Percentiles rank a stretch among this genome's conserved stretches.
Conservation (phyloP, 2,888 invertebrate species). For the Ctena decussata region DNA sequence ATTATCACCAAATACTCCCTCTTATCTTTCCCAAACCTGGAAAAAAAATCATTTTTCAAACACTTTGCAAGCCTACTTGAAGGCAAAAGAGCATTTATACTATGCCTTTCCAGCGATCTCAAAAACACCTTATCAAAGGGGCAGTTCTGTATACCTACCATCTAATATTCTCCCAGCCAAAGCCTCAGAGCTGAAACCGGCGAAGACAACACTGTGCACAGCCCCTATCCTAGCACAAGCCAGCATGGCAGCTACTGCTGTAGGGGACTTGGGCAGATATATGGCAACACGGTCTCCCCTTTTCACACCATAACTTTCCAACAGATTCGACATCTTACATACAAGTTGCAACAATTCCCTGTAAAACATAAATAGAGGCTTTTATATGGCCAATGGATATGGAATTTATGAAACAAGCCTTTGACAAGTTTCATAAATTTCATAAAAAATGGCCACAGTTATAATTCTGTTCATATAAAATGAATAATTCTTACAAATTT, state of each 20-base stretch:
- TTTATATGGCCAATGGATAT: too few species aligned
- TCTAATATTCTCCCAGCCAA: slow-evolving; percentile 87
- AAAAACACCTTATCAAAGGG: too few species aligned
- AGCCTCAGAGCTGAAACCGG: slow-evolving; percentile 88
- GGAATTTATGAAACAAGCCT: too few species aligned
- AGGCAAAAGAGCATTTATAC: background rate
- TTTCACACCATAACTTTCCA: slow-evolving; percentile 85
- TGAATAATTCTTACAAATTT: too few species aligned
- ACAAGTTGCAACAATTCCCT: slow-evolving; percentile 86
- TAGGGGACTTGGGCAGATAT: slow-evolving; percentile 87
- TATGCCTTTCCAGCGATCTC: background rate
- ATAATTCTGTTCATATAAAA: too few species aligned
- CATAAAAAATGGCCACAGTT: too few species aligned
- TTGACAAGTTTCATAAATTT: too few species aligned
- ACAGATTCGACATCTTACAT: slow-evolving; percentile 85
- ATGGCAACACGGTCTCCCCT: slow-evolving; percentile 88
- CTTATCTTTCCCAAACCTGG: too few species aligned
- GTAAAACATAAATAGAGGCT: too few species aligned
- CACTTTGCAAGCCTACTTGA: too few species aligned
- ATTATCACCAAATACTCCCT: too few species aligned
- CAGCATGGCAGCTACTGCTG: slow-evolving; percentile 87
- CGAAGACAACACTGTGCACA: slow-evolving; percentile 88
- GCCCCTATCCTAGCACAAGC: slow-evolving; percentile 88
- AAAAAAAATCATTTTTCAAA: too few species aligned
- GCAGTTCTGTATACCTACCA: slow-evolving; percentile 77